A percentile compares a stretch with the other conserved stretches of the same genome.
Conservation (phyloP, 2,888 invertebrate genomes). For the Conops quadrifasciatus region DNA sequence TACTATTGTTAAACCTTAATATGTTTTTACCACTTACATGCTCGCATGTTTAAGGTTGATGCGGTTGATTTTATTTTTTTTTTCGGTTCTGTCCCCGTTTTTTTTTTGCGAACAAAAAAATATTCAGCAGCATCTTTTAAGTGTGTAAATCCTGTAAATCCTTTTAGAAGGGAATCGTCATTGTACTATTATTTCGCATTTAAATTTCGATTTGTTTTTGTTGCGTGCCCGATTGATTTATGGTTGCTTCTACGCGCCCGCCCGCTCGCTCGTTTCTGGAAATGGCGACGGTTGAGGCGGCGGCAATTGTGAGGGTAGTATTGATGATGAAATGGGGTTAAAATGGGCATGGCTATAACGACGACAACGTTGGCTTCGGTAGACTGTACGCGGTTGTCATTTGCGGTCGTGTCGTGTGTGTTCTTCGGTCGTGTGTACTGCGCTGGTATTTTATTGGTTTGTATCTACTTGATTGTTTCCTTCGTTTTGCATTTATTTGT, state of each 20-base stretch:
- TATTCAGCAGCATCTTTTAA: not conserved
- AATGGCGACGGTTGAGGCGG: not conserved
- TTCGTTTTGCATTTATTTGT: not conserved
- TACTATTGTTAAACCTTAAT: slow-evolving; percentile 23
- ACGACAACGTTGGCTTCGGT: not conserved
- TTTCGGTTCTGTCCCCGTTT: not conserved
- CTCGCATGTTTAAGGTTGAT: too few relatives aligned
- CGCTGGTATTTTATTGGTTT: not conserved
- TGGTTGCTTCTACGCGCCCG: slow-evolving; percentile 51
- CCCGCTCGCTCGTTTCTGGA: not conserved
- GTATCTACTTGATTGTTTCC: not conserved
- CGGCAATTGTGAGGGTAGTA: not conserved
- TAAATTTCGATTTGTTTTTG: slow-evolving; percentile 64
- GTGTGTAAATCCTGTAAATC: not conserved
- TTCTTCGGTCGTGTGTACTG: not conserved
- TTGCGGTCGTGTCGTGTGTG: slow-evolving; percentile 17
- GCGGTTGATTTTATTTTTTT: not conserved
- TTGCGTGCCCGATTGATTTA: slow-evolving; percentile 65
- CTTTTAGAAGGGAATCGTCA: slow-evolving; percentile 18
- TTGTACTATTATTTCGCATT: slow-evolving; percentile 62
- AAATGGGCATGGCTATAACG: not conserved
- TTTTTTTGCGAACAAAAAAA: slow-evolving; percentile 1
- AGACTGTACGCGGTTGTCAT: slow-evolving; percentile 7
- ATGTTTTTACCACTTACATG: slow-evolving; percentile 5
- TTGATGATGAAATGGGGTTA: not conserved